phyloP scores from a whole-genome alignment of 2,113 vertebrate genomes.

The Psittacus erithacus region DNA sequence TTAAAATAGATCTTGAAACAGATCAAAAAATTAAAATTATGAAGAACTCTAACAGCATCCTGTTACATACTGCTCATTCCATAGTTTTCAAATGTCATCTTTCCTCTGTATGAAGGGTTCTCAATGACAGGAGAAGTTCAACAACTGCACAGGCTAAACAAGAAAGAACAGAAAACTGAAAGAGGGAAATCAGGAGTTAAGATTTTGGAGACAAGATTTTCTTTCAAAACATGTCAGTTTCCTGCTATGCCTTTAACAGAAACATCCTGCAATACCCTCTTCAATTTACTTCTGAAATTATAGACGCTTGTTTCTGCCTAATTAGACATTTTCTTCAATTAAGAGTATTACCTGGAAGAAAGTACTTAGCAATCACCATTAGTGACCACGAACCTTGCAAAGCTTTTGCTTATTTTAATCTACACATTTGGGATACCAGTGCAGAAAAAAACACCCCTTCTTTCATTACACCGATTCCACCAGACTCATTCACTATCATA shows the following conservation, averaged over 20 bases:
- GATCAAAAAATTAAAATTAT: background rate
- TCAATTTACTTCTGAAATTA: background rate
- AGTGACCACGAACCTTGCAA: conserved; percentile 3
- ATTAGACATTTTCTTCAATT: conserved; percentile 30
- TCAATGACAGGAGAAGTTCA: background rate
- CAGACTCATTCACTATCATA: background rate
- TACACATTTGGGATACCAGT: background rate
- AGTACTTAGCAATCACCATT: background rate
- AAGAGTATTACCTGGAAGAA: conserved; percentile 22
- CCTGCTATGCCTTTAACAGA: background rate
- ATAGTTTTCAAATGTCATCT: background rate
- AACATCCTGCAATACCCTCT: background rate
- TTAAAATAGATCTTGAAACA: background rate
- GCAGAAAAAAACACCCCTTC: background rate
- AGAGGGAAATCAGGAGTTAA: background rate
- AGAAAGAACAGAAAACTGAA: background rate
- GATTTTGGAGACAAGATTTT: background rate
- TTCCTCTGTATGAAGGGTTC: background rate
- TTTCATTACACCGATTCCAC: background rate
- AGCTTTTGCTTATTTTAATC: conserved; percentile 16
- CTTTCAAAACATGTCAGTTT: background rate
- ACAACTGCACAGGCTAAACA: background rate
- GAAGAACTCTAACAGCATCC: background rate
- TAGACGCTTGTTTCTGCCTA: background rate
- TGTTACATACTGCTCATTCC: background rate